A percentile compares a stretch with the other conserved stretches of the same genome.
Conservation (phyloP, 2,888 invertebrate species). For the Caenorhabditis sp. region DNA sequence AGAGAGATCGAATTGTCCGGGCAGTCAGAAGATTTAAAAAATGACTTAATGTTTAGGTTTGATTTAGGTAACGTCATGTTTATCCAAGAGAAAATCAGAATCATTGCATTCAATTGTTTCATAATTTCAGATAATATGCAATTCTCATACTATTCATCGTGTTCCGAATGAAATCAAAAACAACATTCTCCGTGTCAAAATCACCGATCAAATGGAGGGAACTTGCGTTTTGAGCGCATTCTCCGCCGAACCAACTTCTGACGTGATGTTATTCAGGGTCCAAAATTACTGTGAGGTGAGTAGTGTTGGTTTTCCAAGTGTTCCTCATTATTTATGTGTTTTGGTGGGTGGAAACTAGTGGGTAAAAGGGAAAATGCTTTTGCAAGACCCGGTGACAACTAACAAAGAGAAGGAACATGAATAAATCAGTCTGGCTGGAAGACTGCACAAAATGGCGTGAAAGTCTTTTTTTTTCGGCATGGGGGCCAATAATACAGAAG, state of each 20-base stretch:
- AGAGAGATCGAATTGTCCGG: slow-evolving; percentile 4
- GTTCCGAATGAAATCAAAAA: slow-evolving; percentile 39
- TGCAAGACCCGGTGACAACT: slow-evolving; percentile 18
- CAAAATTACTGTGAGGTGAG: slow-evolving; percentile 48
- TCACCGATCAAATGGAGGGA: slow-evolving; percentile 58
- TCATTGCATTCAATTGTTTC: too few species aligned
- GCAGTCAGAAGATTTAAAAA: slow-evolving; percentile 2
- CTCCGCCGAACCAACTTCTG: slow-evolving; percentile 13
- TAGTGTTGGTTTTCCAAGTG: neutral
- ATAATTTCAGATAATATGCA: slow-evolving; percentile 58
- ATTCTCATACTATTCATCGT: slow-evolving; percentile 51
- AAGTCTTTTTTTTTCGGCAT: too few species aligned
- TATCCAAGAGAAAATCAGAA: too few species aligned
- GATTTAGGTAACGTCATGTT: too few species aligned
- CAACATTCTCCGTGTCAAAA: slow-evolving; percentile 39
- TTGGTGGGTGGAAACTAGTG: neutral
- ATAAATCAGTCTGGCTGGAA: slow-evolving; percentile 30
- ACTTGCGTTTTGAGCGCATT: slow-evolving; percentile 49
- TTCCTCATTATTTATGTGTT: slow-evolving; percentile 17
- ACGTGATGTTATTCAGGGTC: slow-evolving; percentile 57
- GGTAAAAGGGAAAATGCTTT: neutral
- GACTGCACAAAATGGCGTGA: slow-evolving; percentile 12
- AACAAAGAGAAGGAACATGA: slow-evolving; percentile 40
- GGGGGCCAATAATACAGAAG: too few species aligned
- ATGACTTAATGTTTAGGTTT: too few species aligned